Base-by-base conservation (phyloP, 2,888 invertebrate genomes). In the Ormyrus labotus region DNA sequence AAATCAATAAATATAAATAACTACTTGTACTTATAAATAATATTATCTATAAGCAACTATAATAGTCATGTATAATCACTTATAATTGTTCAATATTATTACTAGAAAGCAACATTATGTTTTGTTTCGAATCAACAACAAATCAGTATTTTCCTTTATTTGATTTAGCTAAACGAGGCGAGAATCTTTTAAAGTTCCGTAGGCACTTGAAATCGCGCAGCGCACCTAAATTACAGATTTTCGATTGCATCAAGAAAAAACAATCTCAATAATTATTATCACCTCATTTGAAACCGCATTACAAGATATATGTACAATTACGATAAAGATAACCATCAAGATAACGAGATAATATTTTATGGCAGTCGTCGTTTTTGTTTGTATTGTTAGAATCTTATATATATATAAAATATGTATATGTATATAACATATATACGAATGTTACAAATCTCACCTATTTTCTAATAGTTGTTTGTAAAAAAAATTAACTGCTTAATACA, bases 401-500 rank as follows among this genome's bases (percentile, higher is more conserved):
- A 81, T 81, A 71, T 81, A 80, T 78, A 80, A 76, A 75, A 81
- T 82, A 81, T 81, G 79, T 71, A 79, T 75, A 80, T 84, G 80
- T 78, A 82, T 79, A 81, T 82, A 81, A 84, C 83, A 83, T 83
- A 84, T 84, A 84, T 84, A 85, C 83, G 85, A 84, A 85, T 84
- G 78, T 84, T 86, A 85, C 78, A 86, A 85, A 85, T 84, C 82
- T 86, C 83, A 78, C 84, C 83, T 86, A 85, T 84, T 79, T 80
- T n/a, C 83, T 87, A 88, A 86, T 85, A 87, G 85, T 87, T 88
- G 83, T 86, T 86, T 86, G 86, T 88, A 87, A 88, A 89, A 89
- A 89, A 86, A 87, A 83, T 87, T 83, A 88, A 87, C 85, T 87
- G 86, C 86, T 88, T 87, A 88, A 89, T 88, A 89, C 86, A 89